Conservation (phyloP, 2,888 invertebrate genomes). For the Acleris literana region DNA sequence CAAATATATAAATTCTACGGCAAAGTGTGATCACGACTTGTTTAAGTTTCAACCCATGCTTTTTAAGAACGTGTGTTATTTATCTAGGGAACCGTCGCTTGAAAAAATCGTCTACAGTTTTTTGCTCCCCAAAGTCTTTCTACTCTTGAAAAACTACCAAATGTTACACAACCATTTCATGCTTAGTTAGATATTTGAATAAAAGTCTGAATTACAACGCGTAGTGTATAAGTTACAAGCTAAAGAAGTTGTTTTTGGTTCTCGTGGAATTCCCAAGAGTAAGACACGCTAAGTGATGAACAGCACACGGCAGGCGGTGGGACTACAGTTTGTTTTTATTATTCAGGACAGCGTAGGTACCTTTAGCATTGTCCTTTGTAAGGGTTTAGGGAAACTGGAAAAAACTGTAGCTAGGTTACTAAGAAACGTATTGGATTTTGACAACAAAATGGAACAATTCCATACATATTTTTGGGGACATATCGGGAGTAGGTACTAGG, state of each 20-base stretch:
- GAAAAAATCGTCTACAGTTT: constrained; percentile 21
- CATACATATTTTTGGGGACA: no score
- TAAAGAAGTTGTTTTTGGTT: not conserved
- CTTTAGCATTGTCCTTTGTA: constrained; percentile 2
- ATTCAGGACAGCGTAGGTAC: constrained; percentile 18
- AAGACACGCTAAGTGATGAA: constrained; percentile 27
- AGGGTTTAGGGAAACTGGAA: not conserved
- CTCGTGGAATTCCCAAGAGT: constrained; percentile 16
- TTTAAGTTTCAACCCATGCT: constrained; percentile 1
- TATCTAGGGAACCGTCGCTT: not conserved
- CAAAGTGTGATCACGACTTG: constrained; percentile 2
- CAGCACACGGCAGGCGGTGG: constrained; percentile 9
- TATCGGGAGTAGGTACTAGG: no score
- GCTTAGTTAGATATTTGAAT: not conserved
- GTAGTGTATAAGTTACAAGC: not conserved
- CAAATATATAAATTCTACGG: not conserved
- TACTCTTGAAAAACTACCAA: not conserved
- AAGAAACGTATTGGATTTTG: no score
- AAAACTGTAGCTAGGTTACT: not conserved
- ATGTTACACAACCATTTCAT: constrained; percentile 2
- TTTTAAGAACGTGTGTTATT: constrained; percentile 17
- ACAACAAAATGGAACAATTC: no score
- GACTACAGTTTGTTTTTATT: constrained; percentile 27
- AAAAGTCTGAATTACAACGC: not conserved
- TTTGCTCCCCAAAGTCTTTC: constrained; percentile 2